Conservation (phyloP, 2,797 vertebrate species). For the Danionella dracula region DNA sequence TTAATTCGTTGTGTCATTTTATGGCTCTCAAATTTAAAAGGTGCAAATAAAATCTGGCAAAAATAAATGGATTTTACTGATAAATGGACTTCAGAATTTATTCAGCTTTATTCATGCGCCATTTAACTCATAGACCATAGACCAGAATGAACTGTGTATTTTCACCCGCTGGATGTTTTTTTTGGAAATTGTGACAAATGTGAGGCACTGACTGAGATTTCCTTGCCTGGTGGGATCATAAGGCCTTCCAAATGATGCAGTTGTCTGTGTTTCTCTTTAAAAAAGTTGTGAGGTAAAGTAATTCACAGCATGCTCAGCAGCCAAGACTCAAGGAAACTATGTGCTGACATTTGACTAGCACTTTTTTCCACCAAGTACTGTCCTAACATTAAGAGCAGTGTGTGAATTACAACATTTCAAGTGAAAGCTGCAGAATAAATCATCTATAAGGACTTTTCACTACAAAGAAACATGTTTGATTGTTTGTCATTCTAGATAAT, state of each 20-base stretch:
- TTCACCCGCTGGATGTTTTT: constrained; percentile 10
- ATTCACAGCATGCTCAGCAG: constrained; percentile 15
- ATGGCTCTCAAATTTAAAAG: no score
- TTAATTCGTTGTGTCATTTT: no score
- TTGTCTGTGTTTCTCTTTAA: constrained; percentile 26
- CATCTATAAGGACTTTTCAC: background rate
- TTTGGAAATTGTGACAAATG: constrained; percentile 40
- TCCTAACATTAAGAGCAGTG: constrained; percentile 17
- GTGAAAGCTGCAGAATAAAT: constrained; percentile 4
- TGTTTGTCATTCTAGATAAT: background rate
- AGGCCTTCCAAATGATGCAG: constrained; percentile 26
- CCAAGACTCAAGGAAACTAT: constrained; percentile 37
- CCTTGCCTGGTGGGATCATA: constrained; percentile 32
- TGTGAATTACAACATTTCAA: constrained; percentile 3
- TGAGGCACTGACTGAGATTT: constrained; percentile 3
- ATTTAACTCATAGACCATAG: constrained; percentile 6
- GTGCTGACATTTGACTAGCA: constrained; percentile 22
- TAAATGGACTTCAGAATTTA: no score
- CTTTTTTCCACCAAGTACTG: constrained; percentile 14
- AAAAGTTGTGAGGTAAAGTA: constrained; percentile 36
- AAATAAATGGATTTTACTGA: no score
- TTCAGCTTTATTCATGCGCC: background rate
- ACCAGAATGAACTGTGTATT: constrained; percentile 10
- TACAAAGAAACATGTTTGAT: background rate
- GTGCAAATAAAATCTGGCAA: no score